Evolutionary conservation across 1,140 invertebrate genomes (phyloP).

Genomic region (Galleria mellonella): DNA sequence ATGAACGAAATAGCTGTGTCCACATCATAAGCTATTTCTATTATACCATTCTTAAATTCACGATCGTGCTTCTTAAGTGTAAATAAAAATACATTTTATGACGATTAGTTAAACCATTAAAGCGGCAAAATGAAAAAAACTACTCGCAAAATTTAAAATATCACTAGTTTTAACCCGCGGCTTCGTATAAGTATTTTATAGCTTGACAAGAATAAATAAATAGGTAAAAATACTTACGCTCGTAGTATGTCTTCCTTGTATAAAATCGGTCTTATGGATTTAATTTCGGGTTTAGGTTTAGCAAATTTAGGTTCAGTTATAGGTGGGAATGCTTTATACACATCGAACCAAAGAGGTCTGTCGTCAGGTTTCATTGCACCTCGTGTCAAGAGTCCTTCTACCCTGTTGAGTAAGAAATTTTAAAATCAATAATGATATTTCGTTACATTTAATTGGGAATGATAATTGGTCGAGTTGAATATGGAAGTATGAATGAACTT

Average conservation of each 20-base stretch:
- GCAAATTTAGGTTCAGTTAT: conserved; percentile 84
- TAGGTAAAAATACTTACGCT: conserved; percentile 78
- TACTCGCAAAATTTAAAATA: too few species aligned
- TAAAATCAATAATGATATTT: too few species aligned
- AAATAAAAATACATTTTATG: too few species aligned
- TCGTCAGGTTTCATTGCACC: conserved; percentile 85
- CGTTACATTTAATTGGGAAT: too few species aligned
- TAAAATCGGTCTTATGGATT: conserved; percentile 81
- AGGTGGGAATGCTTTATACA: conserved; percentile 92
- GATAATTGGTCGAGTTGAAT: too few species aligned
- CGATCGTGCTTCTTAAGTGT: too few species aligned
- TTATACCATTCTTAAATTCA: neutral
- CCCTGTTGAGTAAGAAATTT: conserved; percentile 69
- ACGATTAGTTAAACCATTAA: too few species aligned
- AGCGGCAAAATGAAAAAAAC: too few species aligned
- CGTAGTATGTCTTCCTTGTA: conserved; percentile 90
- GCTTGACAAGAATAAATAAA: conserved; percentile 1
- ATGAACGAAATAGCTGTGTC: too few species aligned
- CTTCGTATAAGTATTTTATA: too few species aligned
- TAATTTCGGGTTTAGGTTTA: conserved; percentile 72
- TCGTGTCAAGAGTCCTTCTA: conserved; percentile 82
- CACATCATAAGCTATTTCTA: neutral
- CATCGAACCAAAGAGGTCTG: conserved; percentile 91
- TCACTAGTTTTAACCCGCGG: too few species aligned
- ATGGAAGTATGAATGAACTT: too few species aligned